These are phyloP conservation scores for Phataginus tricuspis DNA, from an alignment of 2,797 vertebrate species.

Conservation along the genomic window DNA sequence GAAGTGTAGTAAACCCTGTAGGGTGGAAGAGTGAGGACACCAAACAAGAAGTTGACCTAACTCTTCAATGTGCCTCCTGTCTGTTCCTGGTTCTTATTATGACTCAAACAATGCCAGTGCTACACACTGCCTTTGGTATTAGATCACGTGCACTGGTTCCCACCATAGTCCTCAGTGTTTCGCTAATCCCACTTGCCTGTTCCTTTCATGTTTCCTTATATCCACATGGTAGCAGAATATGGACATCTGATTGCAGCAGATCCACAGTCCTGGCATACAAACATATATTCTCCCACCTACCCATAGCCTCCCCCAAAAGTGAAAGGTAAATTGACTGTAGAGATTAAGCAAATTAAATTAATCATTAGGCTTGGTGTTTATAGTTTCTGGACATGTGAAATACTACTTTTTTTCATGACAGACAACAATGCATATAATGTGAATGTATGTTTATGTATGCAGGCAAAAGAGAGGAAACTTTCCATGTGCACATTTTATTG, in stretches of 20 bases:
- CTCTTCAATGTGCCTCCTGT: background rate
- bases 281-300: background rate
- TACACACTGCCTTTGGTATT: background rate
- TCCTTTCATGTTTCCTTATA: background rate
- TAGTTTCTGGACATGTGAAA: background rate
- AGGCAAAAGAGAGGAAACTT: conserved; percentile 51
- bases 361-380: background rate
- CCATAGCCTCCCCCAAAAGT: background rate
- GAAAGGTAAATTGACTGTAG: background rate
- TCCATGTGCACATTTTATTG: conserved; percentile 78
- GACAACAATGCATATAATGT: background rate
- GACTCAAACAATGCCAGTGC: background rate
- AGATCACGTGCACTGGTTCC: background rate
- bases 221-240: background rate
- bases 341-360: background rate
- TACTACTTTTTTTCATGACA: background rate
- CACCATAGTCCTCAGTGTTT: background rate
- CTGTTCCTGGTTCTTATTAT: background rate
- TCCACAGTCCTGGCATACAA: background rate
- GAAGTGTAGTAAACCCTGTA: background rate
- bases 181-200: background rate
- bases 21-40: background rate
- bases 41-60: background rate
- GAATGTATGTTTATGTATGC: conserved; percentile 3
- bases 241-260: background rate